Conservation (phyloP, 2,113 vertebrate genomes). For the Australoheros scitulus region DNA sequence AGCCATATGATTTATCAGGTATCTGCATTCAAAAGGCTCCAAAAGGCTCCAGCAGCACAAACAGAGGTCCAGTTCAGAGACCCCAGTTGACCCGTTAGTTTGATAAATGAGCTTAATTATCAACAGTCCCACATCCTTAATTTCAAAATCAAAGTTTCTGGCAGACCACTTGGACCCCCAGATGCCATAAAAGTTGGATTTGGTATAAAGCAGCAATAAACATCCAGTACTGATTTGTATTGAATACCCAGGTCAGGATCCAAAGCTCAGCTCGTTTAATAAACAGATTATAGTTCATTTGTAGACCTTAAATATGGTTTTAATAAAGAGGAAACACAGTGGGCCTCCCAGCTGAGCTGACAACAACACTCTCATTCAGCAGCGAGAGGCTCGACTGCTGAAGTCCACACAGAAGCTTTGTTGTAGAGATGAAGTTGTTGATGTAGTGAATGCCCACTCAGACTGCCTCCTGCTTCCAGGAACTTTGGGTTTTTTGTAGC, state of each 20-base stretch:
- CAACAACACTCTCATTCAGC: background rate
- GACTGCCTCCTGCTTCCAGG: constrained; percentile 2
- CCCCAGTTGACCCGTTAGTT: background rate
- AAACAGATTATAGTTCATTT: background rate
- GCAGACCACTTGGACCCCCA: background rate
- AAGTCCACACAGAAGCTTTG: constrained; percentile 2
- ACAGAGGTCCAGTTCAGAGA: background rate
- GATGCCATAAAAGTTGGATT: background rate
- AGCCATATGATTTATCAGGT: background rate
- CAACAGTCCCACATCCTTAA: background rate
- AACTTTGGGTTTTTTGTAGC: constrained; percentile 1
- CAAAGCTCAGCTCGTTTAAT: background rate
- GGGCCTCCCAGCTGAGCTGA: background rate
- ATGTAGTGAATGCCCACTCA: background rate
- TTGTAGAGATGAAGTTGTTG: background rate
- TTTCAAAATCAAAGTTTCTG: background rate
- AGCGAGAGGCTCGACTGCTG: background rate
- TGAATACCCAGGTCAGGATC: background rate
- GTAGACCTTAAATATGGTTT: background rate
- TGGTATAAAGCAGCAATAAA: background rate
- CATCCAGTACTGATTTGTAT: background rate
- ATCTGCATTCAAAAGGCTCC: background rate
- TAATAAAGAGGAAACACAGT: background rate
- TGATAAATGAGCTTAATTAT: background rate
- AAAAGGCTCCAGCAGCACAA: background rate